Conservation (phyloP, 2,888 invertebrate species). For the Eristalinus sepulchralis region DNA sequence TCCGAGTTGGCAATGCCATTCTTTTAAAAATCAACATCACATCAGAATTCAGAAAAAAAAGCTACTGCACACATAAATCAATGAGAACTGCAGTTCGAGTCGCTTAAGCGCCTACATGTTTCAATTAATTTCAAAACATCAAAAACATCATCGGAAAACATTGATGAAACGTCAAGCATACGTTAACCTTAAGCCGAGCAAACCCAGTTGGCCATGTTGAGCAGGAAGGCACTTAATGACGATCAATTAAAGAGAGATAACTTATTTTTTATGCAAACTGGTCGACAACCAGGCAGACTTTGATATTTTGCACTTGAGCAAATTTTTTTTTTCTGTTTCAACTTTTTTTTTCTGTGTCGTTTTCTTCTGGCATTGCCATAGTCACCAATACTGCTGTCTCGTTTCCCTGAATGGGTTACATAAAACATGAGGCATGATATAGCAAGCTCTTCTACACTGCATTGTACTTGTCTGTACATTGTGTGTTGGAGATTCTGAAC, state of each 20-base stretch:
- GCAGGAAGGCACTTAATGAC: not conserved
- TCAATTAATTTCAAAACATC: not conserved
- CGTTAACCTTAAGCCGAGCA: not conserved
- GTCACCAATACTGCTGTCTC: constrained; percentile 39
- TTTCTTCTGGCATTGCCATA: not conserved
- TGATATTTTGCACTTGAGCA: not conserved
- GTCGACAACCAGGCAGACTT: not conserved
- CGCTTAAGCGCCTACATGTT: not conserved
- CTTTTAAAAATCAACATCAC: too few relatives aligned
- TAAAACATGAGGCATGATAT: constrained; percentile 8
- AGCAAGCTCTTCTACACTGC: not conserved
- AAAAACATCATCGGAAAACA: not conserved
- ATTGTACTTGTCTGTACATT: not conserved
- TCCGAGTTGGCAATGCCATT: too few relatives aligned
- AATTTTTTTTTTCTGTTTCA: not conserved
- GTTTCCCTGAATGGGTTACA: constrained; percentile 32
- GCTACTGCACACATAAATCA: too few relatives aligned
- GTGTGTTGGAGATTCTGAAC: not conserved
- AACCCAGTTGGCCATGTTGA: not conserved
- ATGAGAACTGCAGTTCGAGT: not conserved
- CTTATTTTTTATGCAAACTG: not conserved
- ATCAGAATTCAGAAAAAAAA: too few relatives aligned
- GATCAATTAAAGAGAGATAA: not conserved
- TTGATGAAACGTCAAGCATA: not conserved
- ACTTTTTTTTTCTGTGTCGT: not conserved